Base-by-base conservation (phyloP, 1,140 invertebrate species). In the Belonocnema kinseyi region DNA sequence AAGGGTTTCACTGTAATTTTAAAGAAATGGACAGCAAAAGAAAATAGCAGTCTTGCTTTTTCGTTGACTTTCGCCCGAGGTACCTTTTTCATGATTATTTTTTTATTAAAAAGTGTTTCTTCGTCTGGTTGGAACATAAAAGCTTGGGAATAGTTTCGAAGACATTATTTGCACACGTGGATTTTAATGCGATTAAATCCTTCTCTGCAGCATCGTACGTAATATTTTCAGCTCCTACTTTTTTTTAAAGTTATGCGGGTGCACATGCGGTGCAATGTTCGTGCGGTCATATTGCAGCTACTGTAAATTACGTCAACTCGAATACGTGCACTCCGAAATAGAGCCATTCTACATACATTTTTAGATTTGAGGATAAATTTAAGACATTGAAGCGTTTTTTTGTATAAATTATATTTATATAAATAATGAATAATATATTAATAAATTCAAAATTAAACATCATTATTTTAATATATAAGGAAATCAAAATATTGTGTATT, bases 21-120 rank as follows among this genome's bases (percentile, higher is more conserved):
- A 4, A 33, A 33, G 26, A 33, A 33, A 33, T 33, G 26, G 5
- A 5, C 2, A 33, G 26, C 26, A 46, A 8, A 11, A 11, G 40
- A 11, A 46, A 46, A 46, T 11, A 8, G 1, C 10, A 8, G 7
- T 7, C 7, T 11, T 46, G 6, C 40, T 21, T 61, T 40, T 46
- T 75, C 17, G 46, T 17, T 58, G 56, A 7, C 26, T 72, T 80
- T 75, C 52, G 61, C 61, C 10, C 50, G 13, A n/a, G 26, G 19
- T 74, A 74, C 76, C 76, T 61, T 78, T 78, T 81, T 50, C 74
- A 54, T 72, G 73, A 50, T 77, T 72, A 76, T 75, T 81, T n/a
- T 50, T 75, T 77, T 58, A 19, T 40, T 50, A 46, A 21, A 72
- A 40, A 52, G 17, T 17, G 2, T 51, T 51, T 50, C 3, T 75